Base-by-base conservation (phyloP, 53 echinoderm and acorn worm genomes). In the Arbacia lixula region DNA sequence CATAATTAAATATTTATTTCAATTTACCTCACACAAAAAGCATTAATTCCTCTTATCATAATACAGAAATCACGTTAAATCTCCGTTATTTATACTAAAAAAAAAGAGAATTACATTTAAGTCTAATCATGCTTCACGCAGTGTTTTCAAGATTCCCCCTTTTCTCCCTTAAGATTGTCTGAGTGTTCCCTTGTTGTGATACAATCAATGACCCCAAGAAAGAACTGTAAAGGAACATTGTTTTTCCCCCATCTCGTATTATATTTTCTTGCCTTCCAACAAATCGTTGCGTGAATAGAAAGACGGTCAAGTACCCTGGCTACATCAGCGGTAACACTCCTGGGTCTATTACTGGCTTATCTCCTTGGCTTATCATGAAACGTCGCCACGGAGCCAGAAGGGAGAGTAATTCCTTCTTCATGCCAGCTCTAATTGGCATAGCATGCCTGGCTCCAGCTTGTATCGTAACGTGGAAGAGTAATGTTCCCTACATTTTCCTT, bases 271-370 rank as follows among this genome's bases (percentile, higher is more conserved):
- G 38, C 37, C 38, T 37, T 35, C 36, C 38, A 38, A 37, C 36
- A 66, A 66, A 66, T 2, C 20, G 38, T 66, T 12, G 66, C 66
- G 66, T 66, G 66, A n/a, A n/a, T 36, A 25, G 37, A 36, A 3
- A 66, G 37, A 66, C 38, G 66, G 24, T 26, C 21, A n/a, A 5
- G 17, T 31, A 35, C 35, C 4, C 25, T 66, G 20, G 66, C 66
- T 37, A 66, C 38, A 8, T n/a, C 38, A 66, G 36, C 66, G 21
- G 12, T 8, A 37, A 24, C 38, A 66, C 66, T 66, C 66, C 22
- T 19, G 66, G 66, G 66, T 66, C 66, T 66, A 66, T 66, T 66
- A 66, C 36, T 66, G 66, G 36, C 66, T 66, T 66, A 66, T 66
- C 66, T 19, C 36, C 66, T n/a, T 66, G 37, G 36, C 66, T 20